phyloP scores from a whole-genome alignment of 2,113 vertebrate species.

The Psilopsiagon aymara region DNA sequence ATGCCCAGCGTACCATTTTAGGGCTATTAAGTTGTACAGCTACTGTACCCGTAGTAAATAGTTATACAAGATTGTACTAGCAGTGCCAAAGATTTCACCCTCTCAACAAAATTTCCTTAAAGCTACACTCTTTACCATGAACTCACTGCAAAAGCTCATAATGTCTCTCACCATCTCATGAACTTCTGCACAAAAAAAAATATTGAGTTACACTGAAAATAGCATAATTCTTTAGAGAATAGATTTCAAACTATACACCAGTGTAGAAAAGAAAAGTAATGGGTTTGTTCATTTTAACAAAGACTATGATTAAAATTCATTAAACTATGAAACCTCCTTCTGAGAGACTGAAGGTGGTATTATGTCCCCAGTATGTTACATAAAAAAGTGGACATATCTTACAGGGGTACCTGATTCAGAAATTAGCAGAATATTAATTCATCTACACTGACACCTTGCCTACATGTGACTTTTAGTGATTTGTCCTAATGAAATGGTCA shows the following conservation, averaged over 20 bases:
- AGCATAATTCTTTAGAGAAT: neutral
- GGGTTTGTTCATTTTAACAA: neutral
- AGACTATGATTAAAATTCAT: neutral
- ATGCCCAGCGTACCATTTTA: conserved; percentile 63
- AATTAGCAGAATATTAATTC: neutral
- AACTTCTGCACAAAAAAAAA: neutral
- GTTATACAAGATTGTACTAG: conserved; percentile 42
- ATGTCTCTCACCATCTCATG: neutral
- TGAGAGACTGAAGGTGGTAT: neutral
- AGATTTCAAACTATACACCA: neutral
- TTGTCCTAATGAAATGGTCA: neutral
- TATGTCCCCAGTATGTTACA: neutral
- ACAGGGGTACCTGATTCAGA: neutral
- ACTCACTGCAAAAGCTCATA: fast-evolving
- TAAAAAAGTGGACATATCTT: neutral
- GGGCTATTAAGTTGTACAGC: conserved; percentile 61
- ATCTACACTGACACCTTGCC: neutral
- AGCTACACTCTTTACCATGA: neutral
- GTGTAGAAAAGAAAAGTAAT: neutral
- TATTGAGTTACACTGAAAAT: neutral
- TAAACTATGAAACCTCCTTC: neutral
- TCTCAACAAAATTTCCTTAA: conserved; percentile 20
- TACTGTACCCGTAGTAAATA: conserved; percentile 68
- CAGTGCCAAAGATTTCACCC: conserved; percentile 39
- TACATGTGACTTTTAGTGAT: neutral